phyloP scores from a whole-genome alignment of 92 coral and sea anemone species.

The Siderastrea radians region DNA sequence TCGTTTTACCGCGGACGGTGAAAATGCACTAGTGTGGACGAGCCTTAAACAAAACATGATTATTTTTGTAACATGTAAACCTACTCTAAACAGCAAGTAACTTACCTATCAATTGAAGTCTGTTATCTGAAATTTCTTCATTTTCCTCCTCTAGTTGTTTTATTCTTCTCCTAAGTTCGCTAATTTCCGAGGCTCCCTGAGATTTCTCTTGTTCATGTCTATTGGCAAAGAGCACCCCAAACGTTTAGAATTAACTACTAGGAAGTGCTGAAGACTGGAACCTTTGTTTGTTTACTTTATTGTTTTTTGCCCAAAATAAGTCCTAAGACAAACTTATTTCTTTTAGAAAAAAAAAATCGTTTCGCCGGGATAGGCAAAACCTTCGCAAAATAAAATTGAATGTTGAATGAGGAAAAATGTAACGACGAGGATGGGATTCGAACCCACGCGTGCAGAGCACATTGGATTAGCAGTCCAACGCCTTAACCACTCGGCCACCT shows the following conservation, averaged over 20 bases:
- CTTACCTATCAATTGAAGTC: slow-evolving; percentile 92
- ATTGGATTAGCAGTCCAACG: slow-evolving; percentile 94
- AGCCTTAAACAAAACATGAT: not conserved
- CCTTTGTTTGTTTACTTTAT: not conserved
- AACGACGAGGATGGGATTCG: slow-evolving; percentile 92
- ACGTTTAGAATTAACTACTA: not conserved
- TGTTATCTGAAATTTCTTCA: slow-evolving; percentile 94
- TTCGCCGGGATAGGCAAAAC: not conserved
- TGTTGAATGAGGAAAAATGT: too few species aligned
- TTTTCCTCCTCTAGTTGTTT: slow-evolving; percentile 85
- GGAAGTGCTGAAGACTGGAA: not conserved
- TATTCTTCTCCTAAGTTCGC: slow-evolving; percentile 83
- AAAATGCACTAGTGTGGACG: too few species aligned
- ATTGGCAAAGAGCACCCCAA: not conserved
- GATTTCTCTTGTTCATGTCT: slow-evolving; percentile 94
- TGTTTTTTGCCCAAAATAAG: too few species aligned
- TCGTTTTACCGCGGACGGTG: too few species aligned
- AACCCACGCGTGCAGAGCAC: slow-evolving; percentile 98
- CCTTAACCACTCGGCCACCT: slow-evolving; percentile 97
- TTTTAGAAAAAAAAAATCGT: too few species aligned
- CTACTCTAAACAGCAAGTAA: not conserved
- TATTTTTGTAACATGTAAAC: not conserved
- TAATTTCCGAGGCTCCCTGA: slow-evolving; percentile 81
- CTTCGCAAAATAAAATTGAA: too few species aligned
- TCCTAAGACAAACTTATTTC: not conserved